Evolutionary conservation across 1,140 invertebrate genomes (phyloP), one percentile per base, ranked within the genome.

Genomic region (Trachelipus rathkii): DNA sequence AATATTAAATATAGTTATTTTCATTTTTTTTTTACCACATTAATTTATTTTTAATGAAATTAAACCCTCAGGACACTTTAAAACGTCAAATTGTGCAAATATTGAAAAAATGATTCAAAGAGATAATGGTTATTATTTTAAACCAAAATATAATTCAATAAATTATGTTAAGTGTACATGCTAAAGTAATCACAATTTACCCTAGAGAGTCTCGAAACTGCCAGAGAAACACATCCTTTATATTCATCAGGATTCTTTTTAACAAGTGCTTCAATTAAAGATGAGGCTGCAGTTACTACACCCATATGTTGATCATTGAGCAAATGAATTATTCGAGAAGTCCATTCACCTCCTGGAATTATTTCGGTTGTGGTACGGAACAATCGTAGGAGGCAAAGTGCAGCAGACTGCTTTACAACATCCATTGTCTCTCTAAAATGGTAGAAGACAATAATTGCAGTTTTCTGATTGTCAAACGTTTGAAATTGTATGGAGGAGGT

Each of bases 171-270:
- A n/a, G n/a, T n/a, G n/a, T n/a, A n/a, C n/a, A n/a, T n/a, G n/a
- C 33, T 3, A 33, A 33, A 33, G 33, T 3, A 6, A 33, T 33
- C 6, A 33, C 33, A 24, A 83, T 88, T 86, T 87, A 94, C 92
- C 83, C 97, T 89, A 85, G 95, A 97, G 15, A 99, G 88, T 83
- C 98, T 90, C 11, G 97, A 98, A 23, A 99, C 97, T 73, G 97
- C 96, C 69, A 99, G 88, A 83, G 95, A 96, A 3, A 99, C 96
- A 86, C 97, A 99, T 76, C 96, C 97, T 86, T 99, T 99, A 84
- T 99, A 99, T 86, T 99, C 97, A 79, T 99, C 97, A 13, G 97
- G 96, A 87, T 97, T 98, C 85, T 95, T 94, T 86, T 98, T 99
- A 6, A 99, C 97, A 71, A 99, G 89, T 71, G 96, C 95, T 88